Conservation (phyloP, 2,888 invertebrate genomes). For the Amblyjoppa fuscipennis region DNA sequence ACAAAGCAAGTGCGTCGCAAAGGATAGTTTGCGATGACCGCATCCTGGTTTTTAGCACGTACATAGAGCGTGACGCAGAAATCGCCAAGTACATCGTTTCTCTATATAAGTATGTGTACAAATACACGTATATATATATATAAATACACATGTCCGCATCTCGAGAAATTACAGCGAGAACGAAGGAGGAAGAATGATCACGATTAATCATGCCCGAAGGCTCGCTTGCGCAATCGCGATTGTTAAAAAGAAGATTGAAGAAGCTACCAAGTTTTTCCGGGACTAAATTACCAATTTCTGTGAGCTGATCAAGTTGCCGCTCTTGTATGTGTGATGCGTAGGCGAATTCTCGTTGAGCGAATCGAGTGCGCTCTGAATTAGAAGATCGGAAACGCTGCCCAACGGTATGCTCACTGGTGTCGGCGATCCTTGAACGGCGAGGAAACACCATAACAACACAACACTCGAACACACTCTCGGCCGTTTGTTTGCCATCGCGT, state of each 20-base stretch:
- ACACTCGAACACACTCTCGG: background rate
- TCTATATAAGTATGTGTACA: constrained; percentile 5
- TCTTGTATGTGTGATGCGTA: constrained; percentile 77
- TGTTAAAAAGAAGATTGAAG: constrained; percentile 6
- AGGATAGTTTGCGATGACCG: constrained; percentile 43
- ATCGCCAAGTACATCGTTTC: constrained; percentile 1
- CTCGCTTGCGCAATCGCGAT: constrained; percentile 16
- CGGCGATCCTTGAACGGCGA: constrained; percentile 30
- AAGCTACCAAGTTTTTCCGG: background rate
- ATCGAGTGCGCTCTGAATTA: constrained; percentile 77
- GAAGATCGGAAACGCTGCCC: constrained; percentile 72
- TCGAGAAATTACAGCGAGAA: constrained; percentile 8
- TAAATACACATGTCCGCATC: background rate
- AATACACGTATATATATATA: background rate
- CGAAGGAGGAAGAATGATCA: constrained; percentile 28
- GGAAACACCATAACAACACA: constrained; percentile 17
- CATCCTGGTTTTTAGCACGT: constrained; percentile 27
- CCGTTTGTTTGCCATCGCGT: constrained; percentile 32
- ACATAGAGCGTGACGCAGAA: constrained; percentile 25
- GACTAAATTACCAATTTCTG: constrained; percentile 78
- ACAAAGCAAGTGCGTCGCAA: background rate
- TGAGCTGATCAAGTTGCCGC: constrained; percentile 78
- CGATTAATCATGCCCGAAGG: constrained; percentile 11
- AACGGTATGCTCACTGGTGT: constrained; percentile 73
- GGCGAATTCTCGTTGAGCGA: constrained; percentile 78